Evolutionary conservation across 1,140 invertebrate genomes (phyloP).

Genomic region (Apolygus lucorum): DNA sequence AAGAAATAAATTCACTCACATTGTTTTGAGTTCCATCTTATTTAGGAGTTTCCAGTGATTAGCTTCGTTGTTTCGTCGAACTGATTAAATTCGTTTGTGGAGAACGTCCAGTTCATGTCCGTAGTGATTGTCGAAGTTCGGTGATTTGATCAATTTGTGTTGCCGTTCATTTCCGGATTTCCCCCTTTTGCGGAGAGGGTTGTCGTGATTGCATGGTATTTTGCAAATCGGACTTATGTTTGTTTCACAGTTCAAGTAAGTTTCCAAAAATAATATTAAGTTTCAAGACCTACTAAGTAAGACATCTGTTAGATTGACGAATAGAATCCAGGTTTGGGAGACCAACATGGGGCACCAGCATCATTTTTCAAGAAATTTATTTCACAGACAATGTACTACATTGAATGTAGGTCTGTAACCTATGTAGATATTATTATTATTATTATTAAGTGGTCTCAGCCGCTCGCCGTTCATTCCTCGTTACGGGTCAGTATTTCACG

Average conservation of each 20-base stretch:
- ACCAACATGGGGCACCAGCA: neutral
- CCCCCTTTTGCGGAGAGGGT: neutral
- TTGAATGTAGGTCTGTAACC: neutral
- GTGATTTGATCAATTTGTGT: no score
- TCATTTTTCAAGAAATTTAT: neutral
- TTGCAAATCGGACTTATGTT: conserved; percentile 12
- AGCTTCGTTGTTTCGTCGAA: no score
- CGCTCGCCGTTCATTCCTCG: no score
- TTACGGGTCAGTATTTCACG: no score
- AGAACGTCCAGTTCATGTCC: no score
- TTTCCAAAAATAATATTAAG: neutral
- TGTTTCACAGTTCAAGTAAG: conserved; percentile 4
- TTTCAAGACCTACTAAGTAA: neutral
- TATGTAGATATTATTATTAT: neutral
- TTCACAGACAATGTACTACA: neutral
- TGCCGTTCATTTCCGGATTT: no score
- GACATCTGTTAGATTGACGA: neutral
- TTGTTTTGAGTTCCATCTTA: no score
- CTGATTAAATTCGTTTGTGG: no score
- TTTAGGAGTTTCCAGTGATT: no score
- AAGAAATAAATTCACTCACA: no score
- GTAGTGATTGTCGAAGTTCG: no score
- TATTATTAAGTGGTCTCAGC: no score
- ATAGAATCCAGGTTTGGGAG: neutral
- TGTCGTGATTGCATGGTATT: conserved; percentile 1